A percentile compares a stretch with the other conserved stretches of the same genome.
Evolutionary conservation across 2,888 invertebrate species (phyloP).

Genomic region (Aporophyla nigra): DNA sequence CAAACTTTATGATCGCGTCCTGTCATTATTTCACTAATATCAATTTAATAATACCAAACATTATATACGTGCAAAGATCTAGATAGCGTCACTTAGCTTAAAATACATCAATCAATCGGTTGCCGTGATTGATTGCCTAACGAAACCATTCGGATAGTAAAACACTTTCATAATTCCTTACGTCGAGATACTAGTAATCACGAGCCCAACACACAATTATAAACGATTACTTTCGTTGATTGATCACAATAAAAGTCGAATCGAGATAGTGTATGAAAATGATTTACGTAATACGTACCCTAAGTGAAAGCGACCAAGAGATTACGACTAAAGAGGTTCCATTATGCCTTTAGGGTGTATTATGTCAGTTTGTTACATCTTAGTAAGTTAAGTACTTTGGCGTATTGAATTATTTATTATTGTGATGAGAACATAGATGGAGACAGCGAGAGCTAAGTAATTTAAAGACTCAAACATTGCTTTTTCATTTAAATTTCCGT

Average conservation of each 20-base stretch:
- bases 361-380: constrained; percentile 20
- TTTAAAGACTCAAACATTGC: too few relatives aligned
- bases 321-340: constrained; percentile 42
- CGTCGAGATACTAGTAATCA: constrained; percentile 60
- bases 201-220: constrained; percentile 57
- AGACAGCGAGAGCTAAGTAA: background rate
- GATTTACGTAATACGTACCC: constrained; percentile 58
- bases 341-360: constrained; percentile 43
- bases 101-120: constrained; percentile 60
- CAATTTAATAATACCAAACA: constrained; percentile 27
- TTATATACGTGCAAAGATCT: constrained; percentile 49
- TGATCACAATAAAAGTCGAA: constrained; percentile 63
- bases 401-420: constrained; percentile 16
- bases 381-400: constrained; percentile 4
- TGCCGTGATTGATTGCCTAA: constrained; percentile 60
- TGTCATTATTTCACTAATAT: constrained; percentile 48
- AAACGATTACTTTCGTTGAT: constrained; percentile 66
- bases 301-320: constrained; percentile 57
- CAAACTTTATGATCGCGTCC: constrained; percentile 18
- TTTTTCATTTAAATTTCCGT: too few relatives aligned
- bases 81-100: constrained; percentile 62
- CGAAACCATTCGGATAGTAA: constrained; percentile 59
- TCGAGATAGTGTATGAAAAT: constrained; percentile 51
- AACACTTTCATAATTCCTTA: constrained; percentile 66
- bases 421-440: background rate